These are phyloP conservation scores for Nansenia antarctica DNA, from an alignment of 2,113 vertebrate species.

Conservation along the genomic window DNA sequence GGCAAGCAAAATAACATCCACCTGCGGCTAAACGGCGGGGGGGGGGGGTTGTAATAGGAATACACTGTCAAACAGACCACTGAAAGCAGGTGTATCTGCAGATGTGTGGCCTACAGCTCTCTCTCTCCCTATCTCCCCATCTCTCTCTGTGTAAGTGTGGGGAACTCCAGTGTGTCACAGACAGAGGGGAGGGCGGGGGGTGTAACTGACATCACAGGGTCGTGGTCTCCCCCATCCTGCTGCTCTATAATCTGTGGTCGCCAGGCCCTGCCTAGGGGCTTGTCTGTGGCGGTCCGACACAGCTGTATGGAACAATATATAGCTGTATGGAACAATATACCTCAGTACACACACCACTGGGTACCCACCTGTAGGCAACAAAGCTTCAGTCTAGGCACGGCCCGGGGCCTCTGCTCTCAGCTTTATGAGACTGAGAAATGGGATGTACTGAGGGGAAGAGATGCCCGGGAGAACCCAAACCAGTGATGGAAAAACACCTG, in stretches of 20 bases:
- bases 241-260: conserved; percentile 38
- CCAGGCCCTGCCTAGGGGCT: conserved; percentile 17
- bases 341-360: conserved; percentile 53
- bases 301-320: conserved; percentile 11
- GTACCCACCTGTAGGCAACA: conserved; percentile 25
- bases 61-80: conserved; percentile 5
- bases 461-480: conserved; percentile 8
- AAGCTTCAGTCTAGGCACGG: conserved; percentile 3
- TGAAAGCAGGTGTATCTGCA: too few species aligned
- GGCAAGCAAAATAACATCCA: too few species aligned
- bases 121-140: conserved; percentile 2
- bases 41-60: too few species aligned
- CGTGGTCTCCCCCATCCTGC: conserved; percentile 3
- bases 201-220: conserved; percentile 30
- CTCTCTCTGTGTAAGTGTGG: conserved; percentile 7
- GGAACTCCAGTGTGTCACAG: conserved; percentile 20
- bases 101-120: neutral
- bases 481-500: too few species aligned
- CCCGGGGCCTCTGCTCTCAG: too few species aligned
- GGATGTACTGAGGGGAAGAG: conserved; percentile 17
- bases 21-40: too few species aligned
- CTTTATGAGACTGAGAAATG: conserved; percentile 36
- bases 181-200: conserved; percentile 27
- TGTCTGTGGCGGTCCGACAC: conserved; percentile 22
- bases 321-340: conserved; percentile 32